These are phyloP conservation scores for Caenorhabditis plicata DNA, from an alignment of 2,888 invertebrate species.

Conservation along the genomic window DNA sequence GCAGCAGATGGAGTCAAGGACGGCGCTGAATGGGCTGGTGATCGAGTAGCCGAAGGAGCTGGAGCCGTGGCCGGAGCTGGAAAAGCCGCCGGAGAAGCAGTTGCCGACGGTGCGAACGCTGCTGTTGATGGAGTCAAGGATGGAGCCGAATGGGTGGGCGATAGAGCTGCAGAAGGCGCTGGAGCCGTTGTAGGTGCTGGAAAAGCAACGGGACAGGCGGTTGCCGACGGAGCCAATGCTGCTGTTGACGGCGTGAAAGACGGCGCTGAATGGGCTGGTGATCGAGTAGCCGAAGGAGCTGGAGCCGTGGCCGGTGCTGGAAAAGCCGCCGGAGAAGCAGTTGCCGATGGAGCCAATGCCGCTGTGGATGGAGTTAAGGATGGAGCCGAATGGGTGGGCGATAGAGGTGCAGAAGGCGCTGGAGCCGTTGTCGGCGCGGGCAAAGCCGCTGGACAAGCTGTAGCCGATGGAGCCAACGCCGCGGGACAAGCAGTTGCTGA, in stretches of 20 bases:
- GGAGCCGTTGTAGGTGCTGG: conserved; percentile 5
- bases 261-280: conserved; percentile 10
- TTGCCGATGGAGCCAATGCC: too few species aligned
- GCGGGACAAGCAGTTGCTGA: conserved; percentile 2
- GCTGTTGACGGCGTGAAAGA: conserved; percentile 11
- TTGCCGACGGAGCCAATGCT: conserved; percentile 7
- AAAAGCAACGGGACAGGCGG: not conserved
- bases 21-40: conserved; percentile 3
- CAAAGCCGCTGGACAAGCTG: not conserved
- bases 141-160: not conserved
- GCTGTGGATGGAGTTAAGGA: too few species aligned
- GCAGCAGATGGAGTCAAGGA: too few species aligned
- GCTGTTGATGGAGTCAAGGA: conserved; percentile 1
- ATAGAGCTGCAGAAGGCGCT: conserved; percentile 3
- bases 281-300: conserved; percentile 16
- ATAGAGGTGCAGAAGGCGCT: conserved; percentile 5
- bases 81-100: too few species aligned
- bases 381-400: not conserved
- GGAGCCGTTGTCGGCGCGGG: conserved; percentile 4
- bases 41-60: not conserved
- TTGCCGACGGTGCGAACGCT: not conserved
- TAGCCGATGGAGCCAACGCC: conserved; percentile 5
- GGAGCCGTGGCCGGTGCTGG: conserved; percentile 9
- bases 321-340: not conserved
- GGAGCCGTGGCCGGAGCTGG: conserved; percentile 13